phyloP scores from a whole-genome alignment of 2,113 vertebrate genomes.

The Mugil cephalus region DNA sequence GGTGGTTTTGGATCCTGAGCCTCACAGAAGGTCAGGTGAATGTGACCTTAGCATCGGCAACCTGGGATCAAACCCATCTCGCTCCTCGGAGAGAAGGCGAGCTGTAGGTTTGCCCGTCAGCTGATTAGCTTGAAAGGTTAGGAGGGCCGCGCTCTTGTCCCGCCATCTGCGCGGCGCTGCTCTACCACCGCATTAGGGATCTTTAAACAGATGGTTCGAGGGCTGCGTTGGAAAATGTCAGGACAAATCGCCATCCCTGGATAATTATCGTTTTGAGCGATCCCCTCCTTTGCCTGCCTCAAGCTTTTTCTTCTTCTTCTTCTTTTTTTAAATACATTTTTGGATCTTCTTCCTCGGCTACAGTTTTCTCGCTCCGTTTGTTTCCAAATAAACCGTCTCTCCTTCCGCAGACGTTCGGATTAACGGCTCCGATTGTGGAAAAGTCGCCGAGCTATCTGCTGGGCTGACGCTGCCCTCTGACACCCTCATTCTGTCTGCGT shows the following conservation, averaged over 20 bases:
- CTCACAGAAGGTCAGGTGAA: conserved; percentile 56
- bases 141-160: conserved; percentile 71
- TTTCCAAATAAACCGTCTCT: conserved; percentile 12
- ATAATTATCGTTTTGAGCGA: conserved; percentile 77
- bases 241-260: conserved; percentile 81
- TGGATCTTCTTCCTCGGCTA: conserved; percentile 24
- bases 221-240: conserved; percentile 83
- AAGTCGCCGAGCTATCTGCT: conserved; percentile 54
- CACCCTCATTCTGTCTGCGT: conserved; percentile 16
- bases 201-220: conserved; percentile 85
- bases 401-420: conserved; percentile 42
- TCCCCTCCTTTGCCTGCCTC: conserved; percentile 43
- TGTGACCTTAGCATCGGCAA: conserved; percentile 60
- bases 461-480: conserved; percentile 46
- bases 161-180: conserved; percentile 77
- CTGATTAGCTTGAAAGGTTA: conserved; percentile 84
- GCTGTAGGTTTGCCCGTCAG: conserved; percentile 62
- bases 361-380: not conserved
- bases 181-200: conserved; percentile 79
- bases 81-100: conserved; percentile 46
- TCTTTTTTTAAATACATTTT: conserved; percentile 15
- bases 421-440: conserved; percentile 59
- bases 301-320: conserved; percentile 21
- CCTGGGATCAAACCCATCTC: conserved; percentile 27
- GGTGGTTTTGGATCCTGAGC: conserved; percentile 8